Conservation (phyloP, 2,888 invertebrate genomes). For the Protophormia terraenovae region DNA sequence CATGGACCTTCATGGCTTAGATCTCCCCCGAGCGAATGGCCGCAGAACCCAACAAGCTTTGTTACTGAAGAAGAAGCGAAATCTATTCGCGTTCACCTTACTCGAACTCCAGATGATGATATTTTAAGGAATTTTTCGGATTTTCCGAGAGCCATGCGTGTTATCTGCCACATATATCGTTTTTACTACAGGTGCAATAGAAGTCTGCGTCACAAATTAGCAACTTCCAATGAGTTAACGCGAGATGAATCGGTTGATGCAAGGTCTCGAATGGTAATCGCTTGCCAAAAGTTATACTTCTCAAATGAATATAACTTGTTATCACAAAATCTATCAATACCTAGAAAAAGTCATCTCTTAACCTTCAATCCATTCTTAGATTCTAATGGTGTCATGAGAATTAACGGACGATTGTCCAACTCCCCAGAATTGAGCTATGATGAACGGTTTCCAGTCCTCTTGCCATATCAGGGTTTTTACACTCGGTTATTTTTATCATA, state of each 20-base stretch:
- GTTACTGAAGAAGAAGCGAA: too few species aligned
- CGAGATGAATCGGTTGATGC: background rate
- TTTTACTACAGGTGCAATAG: background rate
- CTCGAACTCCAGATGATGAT: too few species aligned
- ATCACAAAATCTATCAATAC: background rate
- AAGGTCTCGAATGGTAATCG: background rate
- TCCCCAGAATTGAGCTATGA: background rate
- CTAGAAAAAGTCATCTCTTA: slow-evolving; percentile 1
- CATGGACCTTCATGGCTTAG: slow-evolving; percentile 6
- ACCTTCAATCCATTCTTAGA: slow-evolving; percentile 2
- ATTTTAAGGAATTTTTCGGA: too few species aligned
- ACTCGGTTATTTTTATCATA: too few species aligned
- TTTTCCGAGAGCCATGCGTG: too few species aligned
- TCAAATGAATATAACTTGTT: background rate
- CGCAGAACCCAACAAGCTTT: background rate
- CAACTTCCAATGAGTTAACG: background rate
- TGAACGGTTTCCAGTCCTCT: background rate
- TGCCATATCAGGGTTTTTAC: too few species aligned
- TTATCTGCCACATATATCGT: too few species aligned
- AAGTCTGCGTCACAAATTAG: background rate
- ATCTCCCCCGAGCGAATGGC: background rate
- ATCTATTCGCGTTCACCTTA: background rate
- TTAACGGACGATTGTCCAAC: background rate
- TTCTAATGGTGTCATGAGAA: background rate
- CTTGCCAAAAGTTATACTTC: slow-evolving; percentile 5